Conservation (phyloP, 2,797 vertebrate species). For the Nyctibius grandis region DNA sequence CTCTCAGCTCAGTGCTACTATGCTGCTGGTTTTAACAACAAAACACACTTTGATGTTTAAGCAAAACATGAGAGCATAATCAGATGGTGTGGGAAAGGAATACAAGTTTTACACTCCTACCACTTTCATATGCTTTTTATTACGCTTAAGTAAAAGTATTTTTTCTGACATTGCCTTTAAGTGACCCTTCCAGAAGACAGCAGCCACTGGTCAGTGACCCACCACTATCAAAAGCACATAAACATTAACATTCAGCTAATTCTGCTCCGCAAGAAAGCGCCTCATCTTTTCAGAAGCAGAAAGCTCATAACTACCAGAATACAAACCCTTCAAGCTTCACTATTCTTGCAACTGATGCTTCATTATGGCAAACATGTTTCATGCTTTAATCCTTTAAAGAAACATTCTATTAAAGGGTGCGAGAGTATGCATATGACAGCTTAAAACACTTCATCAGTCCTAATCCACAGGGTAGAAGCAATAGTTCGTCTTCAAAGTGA, state of each 20-base stretch:
- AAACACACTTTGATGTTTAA: not conserved
- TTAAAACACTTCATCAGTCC: not conserved
- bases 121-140: not conserved
- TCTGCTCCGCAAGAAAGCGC: not conserved
- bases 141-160: not conserved
- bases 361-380: not conserved
- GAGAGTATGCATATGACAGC: not conserved
- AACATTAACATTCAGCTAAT: not conserved
- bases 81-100: not conserved
- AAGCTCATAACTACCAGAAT: not conserved
- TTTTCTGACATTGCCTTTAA: not conserved
- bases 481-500: not conserved
- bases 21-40: not conserved
- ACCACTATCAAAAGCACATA: not conserved
- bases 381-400: slow-evolving; percentile 12
- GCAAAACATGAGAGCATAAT: not conserved
- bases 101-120: not conserved
- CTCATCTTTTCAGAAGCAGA: slow-evolving; percentile 22
- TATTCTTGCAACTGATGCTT: slow-evolving; percentile 17
- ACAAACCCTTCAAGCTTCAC: not conserved
- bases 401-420: not conserved
- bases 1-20: not conserved
- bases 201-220: not conserved
- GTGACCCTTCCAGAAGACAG: not conserved
- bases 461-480: not conserved